These are phyloP conservation scores for Sander lucioperca DNA, from an alignment of 2,113 vertebrate species.

Conservation along the genomic window DNA sequence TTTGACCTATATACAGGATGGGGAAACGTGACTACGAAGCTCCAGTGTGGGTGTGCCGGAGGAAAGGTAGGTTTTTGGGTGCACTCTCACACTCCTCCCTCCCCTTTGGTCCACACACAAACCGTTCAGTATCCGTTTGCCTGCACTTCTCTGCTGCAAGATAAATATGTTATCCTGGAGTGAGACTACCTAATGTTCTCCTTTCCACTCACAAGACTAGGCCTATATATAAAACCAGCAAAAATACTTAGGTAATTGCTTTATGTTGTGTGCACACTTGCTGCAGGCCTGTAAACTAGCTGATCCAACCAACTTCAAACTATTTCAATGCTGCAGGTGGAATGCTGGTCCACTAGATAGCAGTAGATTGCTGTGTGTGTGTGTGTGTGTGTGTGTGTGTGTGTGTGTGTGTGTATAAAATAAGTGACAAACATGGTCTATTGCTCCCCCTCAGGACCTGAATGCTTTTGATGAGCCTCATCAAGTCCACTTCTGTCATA, in stretches of 20 bases:
- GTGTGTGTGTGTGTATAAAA: conserved; percentile 19
- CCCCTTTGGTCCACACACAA: not conserved
- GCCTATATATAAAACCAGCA: not conserved
- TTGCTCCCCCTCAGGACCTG: conserved; percentile 51
- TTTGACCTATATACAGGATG: conserved; percentile 38
- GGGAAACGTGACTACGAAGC: conserved; percentile 60
- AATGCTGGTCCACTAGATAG: conserved; percentile 73
- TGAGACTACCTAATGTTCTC: not conserved
- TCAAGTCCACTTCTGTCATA: conserved; percentile 58
- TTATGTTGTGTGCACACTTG: conserved; percentile 16
- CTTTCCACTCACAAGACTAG: not conserved
- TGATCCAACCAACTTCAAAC: conserved; percentile 20
- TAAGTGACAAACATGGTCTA: conserved; percentile 51
- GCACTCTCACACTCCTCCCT: not conserved
- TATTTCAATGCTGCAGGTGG: conserved; percentile 62
- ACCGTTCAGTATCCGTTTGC: not conserved
- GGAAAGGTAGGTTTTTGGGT: conserved; percentile 45
- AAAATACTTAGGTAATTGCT: conserved; percentile 1
- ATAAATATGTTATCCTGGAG: not conserved
- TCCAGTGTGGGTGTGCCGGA: conserved; percentile 40
- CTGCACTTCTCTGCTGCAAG: not conserved
- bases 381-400: conserved; percentile 47
- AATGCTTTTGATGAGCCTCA: conserved; percentile 70
- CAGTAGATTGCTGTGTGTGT: conserved; percentile 71
- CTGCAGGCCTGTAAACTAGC: conserved; percentile 45